Conservation (phyloP, 2,888 invertebrate genomes). For the Seladonia tumulorum region DNA sequence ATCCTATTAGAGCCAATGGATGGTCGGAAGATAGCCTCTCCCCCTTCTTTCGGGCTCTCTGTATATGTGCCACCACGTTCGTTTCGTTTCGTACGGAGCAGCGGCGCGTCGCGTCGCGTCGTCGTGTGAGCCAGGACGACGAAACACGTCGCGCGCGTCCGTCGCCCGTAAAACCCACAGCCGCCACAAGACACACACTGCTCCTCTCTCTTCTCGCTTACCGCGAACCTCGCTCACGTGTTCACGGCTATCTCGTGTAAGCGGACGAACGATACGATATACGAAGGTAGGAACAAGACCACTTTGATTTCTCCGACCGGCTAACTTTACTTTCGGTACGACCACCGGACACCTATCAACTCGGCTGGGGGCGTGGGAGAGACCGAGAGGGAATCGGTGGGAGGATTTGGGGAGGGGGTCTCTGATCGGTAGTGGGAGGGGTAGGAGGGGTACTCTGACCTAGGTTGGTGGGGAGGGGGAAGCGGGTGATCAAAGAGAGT, state of each 20-base stretch:
- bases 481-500: not conserved
- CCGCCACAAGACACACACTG: constrained; percentile 41
- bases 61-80: constrained; percentile 58
- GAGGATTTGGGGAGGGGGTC: not conserved
- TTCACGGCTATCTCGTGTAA: constrained; percentile 38
- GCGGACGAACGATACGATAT: constrained; percentile 45
- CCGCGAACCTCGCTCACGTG: constrained; percentile 53
- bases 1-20: constrained; percentile 81
- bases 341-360: not conserved
- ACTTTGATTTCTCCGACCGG: constrained; percentile 57
- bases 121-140: constrained; percentile 68
- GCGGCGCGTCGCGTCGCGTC: constrained; percentile 31
- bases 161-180: constrained; percentile 61
- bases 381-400: not conserved
- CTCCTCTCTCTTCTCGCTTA: constrained; percentile 28
- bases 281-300: constrained; percentile 58
- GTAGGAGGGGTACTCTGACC: not conserved
- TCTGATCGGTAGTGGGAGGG: no score
- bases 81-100: constrained; percentile 63
- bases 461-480: no score
- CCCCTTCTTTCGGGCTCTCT: constrained; percentile 62
- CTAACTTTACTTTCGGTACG: constrained; percentile 40
- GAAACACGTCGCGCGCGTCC: constrained; percentile 38
- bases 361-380: constrained; percentile 6
- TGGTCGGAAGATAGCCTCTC: constrained; percentile 69